A percentile compares a stretch with the other conserved stretches of the same genome.
Conservation (phyloP, 2,113 vertebrate species). For the Centrocercus urophasianus region DNA sequence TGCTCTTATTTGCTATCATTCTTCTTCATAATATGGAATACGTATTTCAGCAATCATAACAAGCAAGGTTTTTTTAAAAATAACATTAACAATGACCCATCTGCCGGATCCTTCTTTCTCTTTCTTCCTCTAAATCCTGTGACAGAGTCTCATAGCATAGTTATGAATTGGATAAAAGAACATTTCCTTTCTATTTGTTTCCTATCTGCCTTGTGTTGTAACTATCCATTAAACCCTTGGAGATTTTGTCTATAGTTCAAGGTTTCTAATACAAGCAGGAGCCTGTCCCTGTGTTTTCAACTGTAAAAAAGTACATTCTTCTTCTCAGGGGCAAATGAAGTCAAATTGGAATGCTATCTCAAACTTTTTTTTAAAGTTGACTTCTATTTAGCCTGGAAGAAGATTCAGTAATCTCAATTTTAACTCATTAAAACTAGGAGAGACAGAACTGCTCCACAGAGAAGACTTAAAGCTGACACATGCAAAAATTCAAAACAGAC, state of each 20-base stretch:
- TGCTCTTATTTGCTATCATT: constrained; percentile 1
- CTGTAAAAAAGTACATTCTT: neutral
- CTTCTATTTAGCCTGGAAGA: neutral
- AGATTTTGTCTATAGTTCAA: neutral
- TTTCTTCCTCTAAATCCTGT: neutral
- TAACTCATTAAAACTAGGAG: neutral
- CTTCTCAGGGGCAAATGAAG: neutral
- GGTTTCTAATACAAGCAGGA: neutral
- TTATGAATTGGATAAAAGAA: neutral
- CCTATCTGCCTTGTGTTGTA: neutral
- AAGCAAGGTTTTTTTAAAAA: neutral
- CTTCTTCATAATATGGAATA: neutral
- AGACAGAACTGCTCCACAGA: neutral
- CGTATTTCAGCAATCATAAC: neutral
- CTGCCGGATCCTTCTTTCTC: neutral
- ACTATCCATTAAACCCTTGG: neutral
- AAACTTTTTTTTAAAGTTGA: neutral
- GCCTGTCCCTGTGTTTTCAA: neutral
- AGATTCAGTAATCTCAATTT: neutral
- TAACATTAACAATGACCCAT: neutral
- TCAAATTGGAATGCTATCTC: neutral
- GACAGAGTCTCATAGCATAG: constrained; percentile 9
- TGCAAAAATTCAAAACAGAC: neutral
- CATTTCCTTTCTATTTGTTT: neutral
- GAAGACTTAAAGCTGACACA: neutral